These are phyloP conservation scores for Paedocypris sp. DNA, from an alignment of 2,113 vertebrate genomes.

Conservation along the genomic window DNA sequence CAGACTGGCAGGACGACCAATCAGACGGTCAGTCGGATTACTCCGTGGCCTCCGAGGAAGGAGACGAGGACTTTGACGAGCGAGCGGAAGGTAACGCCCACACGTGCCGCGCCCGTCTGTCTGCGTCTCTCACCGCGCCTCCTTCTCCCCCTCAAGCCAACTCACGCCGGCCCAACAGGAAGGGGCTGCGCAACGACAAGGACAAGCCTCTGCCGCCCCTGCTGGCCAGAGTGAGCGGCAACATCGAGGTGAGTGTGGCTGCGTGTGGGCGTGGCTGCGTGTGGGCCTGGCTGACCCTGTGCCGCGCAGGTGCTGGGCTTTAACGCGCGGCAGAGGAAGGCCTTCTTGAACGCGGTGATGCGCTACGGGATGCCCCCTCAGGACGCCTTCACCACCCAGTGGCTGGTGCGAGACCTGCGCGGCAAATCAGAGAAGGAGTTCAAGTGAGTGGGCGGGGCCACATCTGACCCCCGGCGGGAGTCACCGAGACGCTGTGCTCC, in stretches of 20 bases:
- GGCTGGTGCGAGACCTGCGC: conserved; percentile 90
- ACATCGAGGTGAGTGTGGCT: conserved; percentile 85
- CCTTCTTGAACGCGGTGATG: conserved; percentile 98
- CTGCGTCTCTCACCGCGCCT: too few relatives aligned
- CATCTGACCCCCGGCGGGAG: too few relatives aligned
- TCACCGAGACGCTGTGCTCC: too few relatives aligned
- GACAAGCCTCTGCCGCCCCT: conserved; percentile 94
- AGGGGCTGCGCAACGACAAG: conserved; percentile 89
- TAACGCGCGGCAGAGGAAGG: conserved; percentile 92
- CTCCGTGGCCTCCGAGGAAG: conserved; percentile 93
- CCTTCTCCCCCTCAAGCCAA: conserved; percentile 55
- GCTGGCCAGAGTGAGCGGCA: conserved; percentile 93
- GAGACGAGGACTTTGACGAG: conserved; percentile 94
- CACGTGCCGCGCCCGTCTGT: too few relatives aligned
- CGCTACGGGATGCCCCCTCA: conserved; percentile 98
- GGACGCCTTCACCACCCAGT: conserved; percentile 94
- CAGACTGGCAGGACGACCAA: conserved; percentile 97
- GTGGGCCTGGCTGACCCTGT: too few relatives aligned
- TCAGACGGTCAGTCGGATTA: conserved; percentile 96
- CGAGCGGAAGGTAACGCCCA: conserved; percentile 73
- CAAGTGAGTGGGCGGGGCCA: too few relatives aligned
- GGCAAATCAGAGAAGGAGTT: conserved; percentile 97
- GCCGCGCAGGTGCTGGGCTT: conserved; percentile 90
- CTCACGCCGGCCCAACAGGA: conserved; percentile 87
- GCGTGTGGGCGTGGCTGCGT: too few relatives aligned